Evolutionary conservation across 2,113 vertebrate genomes (phyloP), one percentile per base, ranked within the genome.

Genomic region (Tamias sibiricus): DNA sequence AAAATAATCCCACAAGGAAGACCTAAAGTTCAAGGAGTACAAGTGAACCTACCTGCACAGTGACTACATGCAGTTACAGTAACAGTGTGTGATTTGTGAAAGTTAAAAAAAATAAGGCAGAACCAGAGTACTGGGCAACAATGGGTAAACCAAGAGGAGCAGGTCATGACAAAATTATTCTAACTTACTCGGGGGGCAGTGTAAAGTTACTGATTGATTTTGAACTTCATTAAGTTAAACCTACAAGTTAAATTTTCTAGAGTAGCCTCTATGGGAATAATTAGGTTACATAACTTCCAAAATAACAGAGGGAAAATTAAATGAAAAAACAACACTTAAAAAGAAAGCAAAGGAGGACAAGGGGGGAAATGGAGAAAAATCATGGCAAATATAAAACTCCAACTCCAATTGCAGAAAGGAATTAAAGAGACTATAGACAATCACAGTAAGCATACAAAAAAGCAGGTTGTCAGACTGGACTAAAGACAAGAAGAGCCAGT

Each of bases 341-440:
- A 79, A 77, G 37, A 90, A 90, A 76, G n/a, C n/a, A 40, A 72
- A 87, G 24, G n/a, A 35, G 19, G n/a, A 86, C 62, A 91, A 82
- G 59, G 75, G 4, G 66, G 16, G 16, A 82, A 82, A 92, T 11
- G 52, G 40, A 37, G 66, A 35, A 44, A 75, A 87, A 92, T 32
- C 19, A 12, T n/a, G 12, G 30, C n/a, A 87, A 72, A 40, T 54
- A 57, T 22, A 87, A 42, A 40, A 81, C 11, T 77, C 10, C 66
- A 66, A 72, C 62, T 66, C 12, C 42, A 16, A 64, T 1, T 66
- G 14, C 32, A 81, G 57, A 81, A 52, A 62, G 35, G 47, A 77
- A 19, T 62, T 42, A 2, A 84, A 14, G 74, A 59, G 57, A 72
- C 19, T 68, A 68, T 2, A n/a, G 37, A 66, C 32, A 47, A 91